A percentile compares a stretch with the other conserved stretches of the same genome.
phyloP scores from a whole-genome alignment of 1,140 invertebrate species.

The Euschistus heros region DNA sequence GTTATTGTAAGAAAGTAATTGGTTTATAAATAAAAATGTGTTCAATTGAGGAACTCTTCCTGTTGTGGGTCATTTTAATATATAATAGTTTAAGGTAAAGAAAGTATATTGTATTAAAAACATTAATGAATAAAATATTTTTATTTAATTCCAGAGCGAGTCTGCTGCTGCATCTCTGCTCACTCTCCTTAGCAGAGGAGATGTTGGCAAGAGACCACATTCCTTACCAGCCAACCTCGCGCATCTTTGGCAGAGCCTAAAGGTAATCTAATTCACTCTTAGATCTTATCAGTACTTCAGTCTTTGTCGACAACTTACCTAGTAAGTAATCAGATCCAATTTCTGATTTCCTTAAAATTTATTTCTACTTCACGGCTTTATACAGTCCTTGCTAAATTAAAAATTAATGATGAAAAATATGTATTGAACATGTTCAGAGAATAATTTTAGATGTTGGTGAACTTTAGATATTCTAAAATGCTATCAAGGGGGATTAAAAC shows the following conservation, averaged over 20 bases:
- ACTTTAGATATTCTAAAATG: no score
- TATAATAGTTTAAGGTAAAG: no score
- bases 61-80: no score
- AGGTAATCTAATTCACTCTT: constrained; percentile 20
- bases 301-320: not conserved
- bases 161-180: constrained; percentile 23
- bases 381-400: no score
- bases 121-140: not conserved
- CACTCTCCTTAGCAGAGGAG: constrained; percentile 18
- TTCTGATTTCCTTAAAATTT: not conserved
- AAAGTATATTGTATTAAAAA: no score
- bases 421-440: no score
- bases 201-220: constrained; percentile 22
- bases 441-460: no score
- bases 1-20: no score
- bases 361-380: not conserved
- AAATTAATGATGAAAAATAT: no score
- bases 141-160: constrained; percentile 19
- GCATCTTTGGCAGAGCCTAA: constrained; percentile 26
- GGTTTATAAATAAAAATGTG: no score
- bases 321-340: not conserved
- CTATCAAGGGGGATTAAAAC: no score
- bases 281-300: not conserved
- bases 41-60: no score
- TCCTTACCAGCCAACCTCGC: constrained; percentile 25